Evolutionary conservation across 2,888 invertebrate species (phyloP), one percentile per base, ranked within the genome.

Genomic region (Meteorus colon): DNA sequence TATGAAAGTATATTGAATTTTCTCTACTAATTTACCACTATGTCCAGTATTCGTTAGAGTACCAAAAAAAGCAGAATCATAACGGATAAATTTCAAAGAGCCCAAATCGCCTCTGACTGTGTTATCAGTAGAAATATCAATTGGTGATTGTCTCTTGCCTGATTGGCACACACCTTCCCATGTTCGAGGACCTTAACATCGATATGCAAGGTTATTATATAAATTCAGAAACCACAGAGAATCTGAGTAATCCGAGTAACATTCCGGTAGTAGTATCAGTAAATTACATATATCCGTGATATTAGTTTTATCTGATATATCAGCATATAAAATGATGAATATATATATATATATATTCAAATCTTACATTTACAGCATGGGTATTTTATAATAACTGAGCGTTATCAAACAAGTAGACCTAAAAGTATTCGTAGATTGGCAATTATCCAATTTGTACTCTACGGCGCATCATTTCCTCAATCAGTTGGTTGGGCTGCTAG

Each of bases 71-170:
- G 91, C 90, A 14, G 86, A 87, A 34, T 92, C 91, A 83, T 93
- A 94, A 73, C 92, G 91, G 0, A 87, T 89, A 77, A 95, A 92
- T 76, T 90, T 89, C n/a, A 95, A 89, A 0, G 84, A 90, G 80
- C 83, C 89, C 83, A 90, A 90, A 82, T 82, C 85, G 79, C 88
- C 92, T 63, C 91, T 88, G 12, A 92, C 82, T 0, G 93, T 91
- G 2, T 91, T 89, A 8, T 91, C 90, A 8, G 91, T 90, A 80
- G 91, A 90, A 70, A 96, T 92, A 89, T 96, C 92, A 81, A 96
- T 95, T 0, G 96, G 96, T 0, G 96, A 96, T 88, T 96, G 96
- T 55, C 90, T 89, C 51, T 85, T 86, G 0, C 96, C 96, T 0
- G 83, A 88, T 29, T 87, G 89, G 83, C 95, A 95, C n/a, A 91